A percentile compares a stretch with the other conserved stretches of the same genome.
phyloP scores from a whole-genome alignment of 2,797 vertebrate species.

The Hapalemur alaotrensis region DNA sequence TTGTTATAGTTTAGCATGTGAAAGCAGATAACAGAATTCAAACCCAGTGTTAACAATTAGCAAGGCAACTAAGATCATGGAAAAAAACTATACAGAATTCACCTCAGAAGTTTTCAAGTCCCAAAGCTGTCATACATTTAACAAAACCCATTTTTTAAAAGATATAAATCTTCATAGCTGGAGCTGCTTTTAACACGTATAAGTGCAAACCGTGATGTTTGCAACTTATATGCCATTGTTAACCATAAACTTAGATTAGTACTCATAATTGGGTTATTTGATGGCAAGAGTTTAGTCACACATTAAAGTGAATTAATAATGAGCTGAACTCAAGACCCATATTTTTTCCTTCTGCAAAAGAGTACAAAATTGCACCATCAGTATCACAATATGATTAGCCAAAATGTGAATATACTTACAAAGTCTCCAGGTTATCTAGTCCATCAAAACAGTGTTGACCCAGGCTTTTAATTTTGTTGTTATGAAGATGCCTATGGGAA shows the following conservation, averaged over 20 bases:
- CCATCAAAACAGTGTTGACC: constrained; percentile 93
- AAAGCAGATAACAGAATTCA: background rate
- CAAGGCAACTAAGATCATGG: background rate
- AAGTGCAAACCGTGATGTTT: background rate
- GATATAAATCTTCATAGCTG: background rate
- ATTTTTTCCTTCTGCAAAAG: background rate
- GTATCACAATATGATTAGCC: background rate
- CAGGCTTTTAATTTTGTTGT: constrained; percentile 96
- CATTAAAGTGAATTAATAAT: background rate
- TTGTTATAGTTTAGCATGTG: background rate
- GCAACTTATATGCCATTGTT: background rate
- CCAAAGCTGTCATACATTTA: background rate
- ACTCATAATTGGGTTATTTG: background rate
- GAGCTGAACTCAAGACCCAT: background rate
- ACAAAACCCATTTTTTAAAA: background rate
- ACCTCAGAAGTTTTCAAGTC: background rate
- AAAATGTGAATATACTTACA: constrained; percentile 89
- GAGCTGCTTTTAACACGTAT: background rate
- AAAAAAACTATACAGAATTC: background rate
- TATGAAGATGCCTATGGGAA: constrained; percentile 93
- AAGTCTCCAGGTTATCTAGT: constrained; percentile 95
- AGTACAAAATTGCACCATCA: background rate
- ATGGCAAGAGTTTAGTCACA: background rate
- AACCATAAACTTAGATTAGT: background rate
- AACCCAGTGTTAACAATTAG: background rate